These are phyloP conservation scores for Temnothorax ravouxi DNA, from an alignment of 2,888 invertebrate species.

Conservation along the genomic window DNA sequence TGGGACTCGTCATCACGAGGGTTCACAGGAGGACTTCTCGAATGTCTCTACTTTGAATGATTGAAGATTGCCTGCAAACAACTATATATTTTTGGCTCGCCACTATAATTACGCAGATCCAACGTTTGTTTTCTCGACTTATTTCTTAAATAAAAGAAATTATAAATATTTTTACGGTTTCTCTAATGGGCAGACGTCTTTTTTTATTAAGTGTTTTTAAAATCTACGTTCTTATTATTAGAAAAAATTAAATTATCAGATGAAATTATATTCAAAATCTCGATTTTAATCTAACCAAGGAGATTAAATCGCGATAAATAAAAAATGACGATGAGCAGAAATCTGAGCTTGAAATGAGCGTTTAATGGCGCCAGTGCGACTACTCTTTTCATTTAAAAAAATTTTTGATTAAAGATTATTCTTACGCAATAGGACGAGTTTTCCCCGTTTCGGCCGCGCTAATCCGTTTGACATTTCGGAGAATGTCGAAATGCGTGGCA, in stretches of 20 bases:
- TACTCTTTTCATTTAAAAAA: constrained; percentile 4
- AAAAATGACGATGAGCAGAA: neutral
- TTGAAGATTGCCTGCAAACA: constrained; percentile 11
- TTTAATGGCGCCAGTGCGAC: neutral
- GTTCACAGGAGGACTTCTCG: constrained; percentile 31
- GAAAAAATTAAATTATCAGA: neutral
- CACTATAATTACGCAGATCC: neutral
- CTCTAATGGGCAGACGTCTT: neutral
- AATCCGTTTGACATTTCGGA: constrained; percentile 30
- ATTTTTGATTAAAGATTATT: constrained; percentile 4
- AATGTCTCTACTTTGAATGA: constrained; percentile 10
- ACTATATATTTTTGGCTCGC: neutral
- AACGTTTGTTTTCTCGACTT: neutral
- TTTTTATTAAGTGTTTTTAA: neutral
- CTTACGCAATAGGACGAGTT: constrained; percentile 10
- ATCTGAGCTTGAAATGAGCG: neutral
- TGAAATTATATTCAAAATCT: neutral
- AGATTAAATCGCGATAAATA: neutral
- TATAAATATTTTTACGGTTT: neutral
- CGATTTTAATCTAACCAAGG: neutral
- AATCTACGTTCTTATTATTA: neutral
- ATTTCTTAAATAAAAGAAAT: neutral
- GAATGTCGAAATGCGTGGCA: neutral
- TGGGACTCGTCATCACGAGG: constrained; percentile 72
- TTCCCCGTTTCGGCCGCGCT: neutral